Conservation (phyloP, 2,888 invertebrate genomes). For the Acleris sparsana region DNA sequence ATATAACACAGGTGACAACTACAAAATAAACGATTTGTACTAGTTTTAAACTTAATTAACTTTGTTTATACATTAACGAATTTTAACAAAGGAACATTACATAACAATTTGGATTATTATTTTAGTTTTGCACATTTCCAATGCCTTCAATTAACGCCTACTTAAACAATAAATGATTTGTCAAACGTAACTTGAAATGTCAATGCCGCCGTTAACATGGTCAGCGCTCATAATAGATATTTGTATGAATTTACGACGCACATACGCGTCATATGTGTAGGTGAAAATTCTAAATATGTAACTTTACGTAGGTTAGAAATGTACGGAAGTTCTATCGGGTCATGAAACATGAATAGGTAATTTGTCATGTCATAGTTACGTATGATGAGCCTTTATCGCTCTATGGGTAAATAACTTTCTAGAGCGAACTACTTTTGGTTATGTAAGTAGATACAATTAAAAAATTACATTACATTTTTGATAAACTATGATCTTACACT, state of each 20-base stretch:
- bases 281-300: no score
- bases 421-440: no score
- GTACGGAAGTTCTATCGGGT: background rate
- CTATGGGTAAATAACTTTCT: no score
- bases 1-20: constrained; percentile 33
- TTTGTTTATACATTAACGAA: background rate
- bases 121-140: background rate
- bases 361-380: background rate
- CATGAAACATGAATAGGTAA: background rate
- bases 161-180: background rate
- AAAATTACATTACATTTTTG: no score
- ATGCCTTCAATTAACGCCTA: background rate
- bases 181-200: constrained; percentile 5
- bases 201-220: background rate
- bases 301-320: background rate
- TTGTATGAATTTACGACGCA: no score
- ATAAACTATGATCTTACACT: no score
- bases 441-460: no score
- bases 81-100: background rate
- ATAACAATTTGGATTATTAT: background rate
- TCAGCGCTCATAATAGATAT: no score
- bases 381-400: no score
- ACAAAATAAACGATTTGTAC: constrained; percentile 34
- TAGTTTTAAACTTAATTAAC: background rate
- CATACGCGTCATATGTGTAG: no score